Base-by-base conservation (phyloP, 2,113 vertebrate species). In the Syrmaticus mikado region DNA sequence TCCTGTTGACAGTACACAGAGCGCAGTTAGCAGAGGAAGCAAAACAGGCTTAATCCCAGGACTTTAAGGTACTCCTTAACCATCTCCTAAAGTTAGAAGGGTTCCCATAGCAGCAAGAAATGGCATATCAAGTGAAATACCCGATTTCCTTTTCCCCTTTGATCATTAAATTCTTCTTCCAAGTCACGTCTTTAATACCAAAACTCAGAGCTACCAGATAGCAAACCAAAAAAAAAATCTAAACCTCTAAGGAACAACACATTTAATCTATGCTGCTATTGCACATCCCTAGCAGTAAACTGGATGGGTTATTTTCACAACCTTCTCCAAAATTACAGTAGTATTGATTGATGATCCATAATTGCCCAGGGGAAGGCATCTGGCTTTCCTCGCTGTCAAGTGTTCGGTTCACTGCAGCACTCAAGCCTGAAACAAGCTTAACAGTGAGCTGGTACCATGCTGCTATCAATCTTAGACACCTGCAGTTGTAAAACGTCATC, bases 1-100 rank as follows among this genome's bases (percentile, higher is more conserved):
- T 99, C 99, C 99, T 99, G 97, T 90, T 40, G 74, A 89, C 70
- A 89, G 50, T 90, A 97, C 80, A 96, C 91, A 94, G 40, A 50
- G n/a, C 74, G 64, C 14, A 5, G 0, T 95, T 62, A 96, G 78
- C 71, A 76, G 55, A 34, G 73, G 45, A 87, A 81, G 45, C 48
- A 34, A n/a, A 16, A 20, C 9, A 5, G 24, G 17, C 13, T 65
- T 40, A 28, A 25, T 18, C 16, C 16, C 2, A 8, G 10, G 38
- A 16, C 25, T 25, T 24, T 17, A 66, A 19, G 30, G 58, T 17
- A 82, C 70, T 82, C 72, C 64, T 64, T 71, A 55, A 45, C 36
- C 58, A n/a, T 15, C 78, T 74, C 16, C 8, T 5, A 12, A 75
- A 60, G 34, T 55, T 25, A 27, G 66, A 13, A 62, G 27, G 22